Percentiles rank a stretch among this genome's conserved stretches.
Evolutionary conservation across 2,113 vertebrate genomes (phyloP).

Genomic region (Turdus rufiventris): DNA sequence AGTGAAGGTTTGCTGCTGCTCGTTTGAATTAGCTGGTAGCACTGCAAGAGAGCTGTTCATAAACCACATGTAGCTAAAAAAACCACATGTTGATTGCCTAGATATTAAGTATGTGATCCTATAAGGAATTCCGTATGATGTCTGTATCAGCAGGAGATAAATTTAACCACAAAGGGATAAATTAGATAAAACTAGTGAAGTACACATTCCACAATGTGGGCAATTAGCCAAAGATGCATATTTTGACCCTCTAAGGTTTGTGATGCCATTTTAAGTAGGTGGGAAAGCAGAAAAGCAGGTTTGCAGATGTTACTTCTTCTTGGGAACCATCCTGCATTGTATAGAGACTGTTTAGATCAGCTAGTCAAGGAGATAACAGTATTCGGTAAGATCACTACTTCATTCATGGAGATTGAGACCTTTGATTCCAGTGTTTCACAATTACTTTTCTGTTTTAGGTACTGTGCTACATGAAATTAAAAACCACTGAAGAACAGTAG

Average conservation of each 20-base stretch:
- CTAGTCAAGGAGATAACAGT: background rate
- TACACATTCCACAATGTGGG: background rate
- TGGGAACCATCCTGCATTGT: background rate
- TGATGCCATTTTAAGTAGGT: constrained; percentile 44
- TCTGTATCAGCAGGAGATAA: background rate
- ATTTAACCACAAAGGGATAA: constrained; percentile 17
- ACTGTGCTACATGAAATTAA: background rate
- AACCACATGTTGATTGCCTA: background rate
- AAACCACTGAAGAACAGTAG: background rate
- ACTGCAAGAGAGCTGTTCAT: background rate
- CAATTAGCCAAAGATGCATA: constrained; percentile 38
- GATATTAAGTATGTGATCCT: background rate
- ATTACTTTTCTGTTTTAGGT: background rate
- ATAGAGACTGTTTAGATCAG: background rate
- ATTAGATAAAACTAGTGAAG: constrained; percentile 4
- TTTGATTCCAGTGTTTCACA: background rate
- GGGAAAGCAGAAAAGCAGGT: constrained; percentile 45
- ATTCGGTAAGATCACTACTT: background rate
- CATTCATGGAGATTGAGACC: background rate
- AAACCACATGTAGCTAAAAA: background rate
- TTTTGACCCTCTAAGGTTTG: background rate
- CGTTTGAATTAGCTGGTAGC: background rate
- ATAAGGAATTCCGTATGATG: background rate
- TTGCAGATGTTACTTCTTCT: background rate
- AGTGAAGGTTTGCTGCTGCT: background rate